phyloP scores from a whole-genome alignment of 1,140 invertebrate species.

The Delia radicum region DNA sequence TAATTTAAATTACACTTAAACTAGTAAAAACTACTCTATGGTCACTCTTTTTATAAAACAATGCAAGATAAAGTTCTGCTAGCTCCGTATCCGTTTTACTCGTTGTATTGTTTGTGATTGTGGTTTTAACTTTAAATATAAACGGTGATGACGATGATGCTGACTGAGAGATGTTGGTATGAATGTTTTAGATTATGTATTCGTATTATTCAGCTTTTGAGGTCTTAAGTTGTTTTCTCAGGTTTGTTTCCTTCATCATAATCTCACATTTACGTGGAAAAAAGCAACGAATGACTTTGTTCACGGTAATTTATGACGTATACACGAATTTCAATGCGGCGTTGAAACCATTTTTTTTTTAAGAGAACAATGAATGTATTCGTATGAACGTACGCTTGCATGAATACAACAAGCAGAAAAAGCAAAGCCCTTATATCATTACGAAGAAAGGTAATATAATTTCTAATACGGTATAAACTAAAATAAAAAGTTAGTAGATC shows the following conservation, averaged over 20 bases:
- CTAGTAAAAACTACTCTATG: too few species aligned
- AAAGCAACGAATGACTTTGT: background rate
- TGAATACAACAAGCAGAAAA: too few species aligned
- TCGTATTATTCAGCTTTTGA: background rate
- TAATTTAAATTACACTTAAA: too few species aligned
- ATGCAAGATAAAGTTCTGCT: too few species aligned
- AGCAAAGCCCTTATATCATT: too few species aligned
- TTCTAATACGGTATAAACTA: too few species aligned
- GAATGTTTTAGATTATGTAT: background rate
- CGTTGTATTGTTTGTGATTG: background rate
- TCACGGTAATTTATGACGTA: slow-evolving; percentile 1
- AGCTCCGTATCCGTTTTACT: too few species aligned
- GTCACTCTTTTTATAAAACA: too few species aligned
- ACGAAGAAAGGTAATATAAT: too few species aligned
- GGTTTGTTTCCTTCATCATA: background rate
- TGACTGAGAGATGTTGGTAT: background rate
- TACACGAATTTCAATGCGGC: background rate
- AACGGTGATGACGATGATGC: background rate
- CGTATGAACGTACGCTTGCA: too few species aligned
- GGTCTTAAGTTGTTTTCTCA: background rate
- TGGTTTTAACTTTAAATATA: slow-evolving; percentile 11
- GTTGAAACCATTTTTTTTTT: background rate
- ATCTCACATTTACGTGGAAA: background rate
- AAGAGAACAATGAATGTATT: background rate
- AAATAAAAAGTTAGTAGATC: too few species aligned